phyloP scores from a whole-genome alignment of 2,888 invertebrate genomes.

The Polietes domitor region DNA sequence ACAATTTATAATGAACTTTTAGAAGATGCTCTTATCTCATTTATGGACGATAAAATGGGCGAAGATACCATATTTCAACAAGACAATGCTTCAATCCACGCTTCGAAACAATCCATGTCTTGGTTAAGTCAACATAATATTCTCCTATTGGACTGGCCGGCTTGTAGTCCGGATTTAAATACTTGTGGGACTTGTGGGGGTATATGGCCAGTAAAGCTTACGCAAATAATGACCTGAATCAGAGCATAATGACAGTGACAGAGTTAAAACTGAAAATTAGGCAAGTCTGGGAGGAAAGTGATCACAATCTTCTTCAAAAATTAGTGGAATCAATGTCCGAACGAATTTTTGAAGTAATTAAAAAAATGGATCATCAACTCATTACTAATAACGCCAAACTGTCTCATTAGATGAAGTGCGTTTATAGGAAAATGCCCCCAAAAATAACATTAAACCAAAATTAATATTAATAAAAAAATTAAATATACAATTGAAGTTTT shows the following conservation, averaged over 20 bases:
- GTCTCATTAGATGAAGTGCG: neutral
- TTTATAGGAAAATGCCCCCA: neutral
- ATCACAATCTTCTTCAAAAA: neutral
- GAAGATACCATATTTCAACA: constrained; percentile 30
- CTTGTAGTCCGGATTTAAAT: constrained; percentile 31
- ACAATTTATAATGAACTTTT: neutral
- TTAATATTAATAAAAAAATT: neutral
- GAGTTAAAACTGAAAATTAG: neutral
- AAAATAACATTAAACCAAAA: neutral
- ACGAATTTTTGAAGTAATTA: constrained; percentile 1
- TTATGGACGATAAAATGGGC: neutral
- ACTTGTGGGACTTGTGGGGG: constrained; percentile 44
- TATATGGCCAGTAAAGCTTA: neutral
- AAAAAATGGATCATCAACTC: neutral
- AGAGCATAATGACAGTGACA: neutral
- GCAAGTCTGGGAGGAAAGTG: neutral
- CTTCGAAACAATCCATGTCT: constrained; percentile 4
- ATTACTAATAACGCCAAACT: constrained; percentile 10
- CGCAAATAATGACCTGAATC: constrained; percentile 23
- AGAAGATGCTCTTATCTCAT: neutral
- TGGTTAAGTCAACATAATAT: constrained; percentile 46
- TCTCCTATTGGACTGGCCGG: constrained; percentile 45
- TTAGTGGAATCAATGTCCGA: constrained; percentile 8
- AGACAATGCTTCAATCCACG: constrained; percentile 40
- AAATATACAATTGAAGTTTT: neutral